Evolutionary conservation across 2,797 vertebrate genomes (phyloP).

Genomic region (Malurus leucopterus): DNA sequence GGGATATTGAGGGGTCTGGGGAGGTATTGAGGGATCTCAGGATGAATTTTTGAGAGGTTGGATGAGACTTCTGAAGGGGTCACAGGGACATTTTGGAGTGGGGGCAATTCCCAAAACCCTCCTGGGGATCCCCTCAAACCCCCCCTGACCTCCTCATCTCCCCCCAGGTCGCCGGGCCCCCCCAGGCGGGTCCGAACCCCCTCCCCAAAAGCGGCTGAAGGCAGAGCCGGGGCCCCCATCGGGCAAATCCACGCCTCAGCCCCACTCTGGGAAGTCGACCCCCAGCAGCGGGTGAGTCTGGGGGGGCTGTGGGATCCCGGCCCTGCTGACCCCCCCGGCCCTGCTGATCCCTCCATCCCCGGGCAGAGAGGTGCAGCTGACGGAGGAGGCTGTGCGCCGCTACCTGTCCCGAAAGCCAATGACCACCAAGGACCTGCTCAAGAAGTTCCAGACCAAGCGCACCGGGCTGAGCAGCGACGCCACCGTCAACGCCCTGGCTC

Average conservation of each 20-base stretch:
- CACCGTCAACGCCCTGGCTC: conserved; percentile 61
- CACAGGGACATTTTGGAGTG: background rate
- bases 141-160: background rate
- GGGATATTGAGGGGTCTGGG: too few species aligned
- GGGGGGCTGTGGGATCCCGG: background rate
- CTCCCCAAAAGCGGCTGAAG: background rate
- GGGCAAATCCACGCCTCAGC: background rate
- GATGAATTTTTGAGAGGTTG: background rate
- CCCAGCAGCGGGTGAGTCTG: background rate
- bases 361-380: background rate
- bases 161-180: background rate
- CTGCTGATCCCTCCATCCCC: too few species aligned
- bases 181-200: background rate
- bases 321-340: background rate
- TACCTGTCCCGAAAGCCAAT: conserved; percentile 75
- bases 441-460: conserved; percentile 86
- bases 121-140: too few species aligned
- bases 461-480: conserved; percentile 84
- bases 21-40: background rate
- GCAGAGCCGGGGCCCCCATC: background rate
- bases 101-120: background rate
- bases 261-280: background rate
- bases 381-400: background rate
- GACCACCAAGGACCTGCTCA: conserved; percentile 86
- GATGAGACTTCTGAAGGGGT: background rate